These are phyloP conservation scores for Silvanus unidentatus DNA, from an alignment of 2,888 invertebrate genomes.

Conservation along the genomic window DNA sequence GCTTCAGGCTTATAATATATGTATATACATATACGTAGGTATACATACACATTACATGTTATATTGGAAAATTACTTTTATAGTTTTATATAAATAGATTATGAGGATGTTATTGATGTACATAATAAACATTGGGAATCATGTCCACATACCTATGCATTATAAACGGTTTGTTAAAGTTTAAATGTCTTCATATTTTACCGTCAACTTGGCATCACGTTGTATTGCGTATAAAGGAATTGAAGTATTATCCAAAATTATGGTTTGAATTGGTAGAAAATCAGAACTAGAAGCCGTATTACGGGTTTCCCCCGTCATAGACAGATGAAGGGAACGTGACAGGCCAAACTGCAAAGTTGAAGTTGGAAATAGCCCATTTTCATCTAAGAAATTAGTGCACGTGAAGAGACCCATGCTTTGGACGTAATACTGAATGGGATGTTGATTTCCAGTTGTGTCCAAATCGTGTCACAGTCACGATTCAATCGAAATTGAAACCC, in stretches of 20 bases:
- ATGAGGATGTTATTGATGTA: too few species aligned
- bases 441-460: constrained; percentile 25
- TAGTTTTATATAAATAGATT: too few species aligned
- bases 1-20: too few species aligned
- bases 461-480: constrained; percentile 26
- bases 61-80: too few species aligned
- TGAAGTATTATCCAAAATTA: constrained; percentile 23
- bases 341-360: constrained; percentile 25
- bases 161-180: background rate
- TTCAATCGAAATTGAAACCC: constrained; percentile 21
- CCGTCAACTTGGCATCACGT: too few species aligned
- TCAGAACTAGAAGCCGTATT: constrained; percentile 17
- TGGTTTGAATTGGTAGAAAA: constrained; percentile 22
- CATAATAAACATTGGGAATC: background rate
- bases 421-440: constrained; percentile 25
- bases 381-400: constrained; percentile 24
- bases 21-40: too few species aligned
- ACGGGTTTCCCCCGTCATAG: constrained; percentile 26
- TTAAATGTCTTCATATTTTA: too few species aligned
- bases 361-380: constrained; percentile 17
- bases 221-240: constrained; percentile 14
- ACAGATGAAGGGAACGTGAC: constrained; percentile 30
- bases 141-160: background rate
- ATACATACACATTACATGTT: too few species aligned
- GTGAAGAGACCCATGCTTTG: constrained; percentile 22